These are phyloP conservation scores for Phyllotreta cruciferae DNA, from an alignment of 2,888 invertebrate species.

Conservation along the genomic window DNA sequence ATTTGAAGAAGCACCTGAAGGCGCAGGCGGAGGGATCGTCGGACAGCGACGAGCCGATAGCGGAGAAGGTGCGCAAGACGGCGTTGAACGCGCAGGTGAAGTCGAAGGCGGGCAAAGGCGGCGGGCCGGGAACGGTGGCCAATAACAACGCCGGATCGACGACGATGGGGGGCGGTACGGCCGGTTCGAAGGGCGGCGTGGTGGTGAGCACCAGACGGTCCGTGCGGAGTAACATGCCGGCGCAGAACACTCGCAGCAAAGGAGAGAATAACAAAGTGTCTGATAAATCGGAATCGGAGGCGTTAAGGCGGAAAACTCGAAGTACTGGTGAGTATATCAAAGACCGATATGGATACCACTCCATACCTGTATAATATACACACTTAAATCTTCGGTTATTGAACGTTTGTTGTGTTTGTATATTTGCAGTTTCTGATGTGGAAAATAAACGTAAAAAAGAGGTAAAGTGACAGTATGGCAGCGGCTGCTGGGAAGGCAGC, in stretches of 20 bases:
- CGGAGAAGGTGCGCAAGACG: conserved; percentile 71
- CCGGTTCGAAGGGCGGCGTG: conserved; percentile 21
- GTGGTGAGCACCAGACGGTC: conserved; percentile 55
- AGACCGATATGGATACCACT: too few species aligned
- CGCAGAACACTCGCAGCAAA: conserved; percentile 57
- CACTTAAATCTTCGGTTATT: too few species aligned
- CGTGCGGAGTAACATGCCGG: conserved; percentile 52
- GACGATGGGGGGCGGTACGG: conserved; percentile 28
- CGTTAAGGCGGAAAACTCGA: conserved; percentile 68
- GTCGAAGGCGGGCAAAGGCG: conserved; percentile 30
- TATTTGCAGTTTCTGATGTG: conserved; percentile 59
- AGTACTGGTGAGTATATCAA: conserved; percentile 78
- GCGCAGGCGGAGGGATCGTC: conserved; percentile 69
- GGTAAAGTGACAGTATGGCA: conserved; percentile 61
- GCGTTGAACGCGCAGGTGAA: conserved; percentile 36
- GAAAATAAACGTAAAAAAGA: conserved; percentile 60
- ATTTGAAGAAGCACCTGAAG: conserved; percentile 45
- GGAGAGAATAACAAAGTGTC: conserved; percentile 45
- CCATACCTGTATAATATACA: too few species aligned
- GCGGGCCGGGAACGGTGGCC: conserved; percentile 37
- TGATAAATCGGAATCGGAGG: conserved; percentile 52
- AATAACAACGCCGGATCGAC: conserved; percentile 36
- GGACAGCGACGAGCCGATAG: conserved; percentile 82
- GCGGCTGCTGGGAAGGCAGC: conserved; percentile 53
- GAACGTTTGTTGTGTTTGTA: too few species aligned